Evolutionary conservation across 2,113 vertebrate species (phyloP).

Genomic region (Perognathus longimembris): DNA sequence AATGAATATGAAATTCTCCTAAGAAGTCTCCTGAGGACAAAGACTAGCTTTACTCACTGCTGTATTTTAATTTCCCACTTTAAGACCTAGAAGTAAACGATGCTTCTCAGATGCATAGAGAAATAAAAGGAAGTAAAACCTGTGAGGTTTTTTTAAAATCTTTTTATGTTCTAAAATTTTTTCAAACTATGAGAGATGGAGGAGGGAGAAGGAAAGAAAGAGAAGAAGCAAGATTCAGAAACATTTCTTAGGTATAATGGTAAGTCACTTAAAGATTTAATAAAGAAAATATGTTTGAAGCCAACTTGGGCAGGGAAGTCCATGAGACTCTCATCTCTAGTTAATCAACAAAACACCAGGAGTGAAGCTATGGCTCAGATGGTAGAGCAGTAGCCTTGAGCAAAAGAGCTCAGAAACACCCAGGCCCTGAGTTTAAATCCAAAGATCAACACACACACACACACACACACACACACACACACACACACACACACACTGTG

Average conservation of each 20-base stretch:
- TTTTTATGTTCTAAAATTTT: neutral
- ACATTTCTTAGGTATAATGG: neutral
- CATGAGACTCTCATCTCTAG: too few relatives aligned
- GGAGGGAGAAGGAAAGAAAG: neutral
- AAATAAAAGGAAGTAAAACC: neutral
- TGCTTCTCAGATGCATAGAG: neutral
- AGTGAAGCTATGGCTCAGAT: too few relatives aligned
- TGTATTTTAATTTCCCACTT: neutral
- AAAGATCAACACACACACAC: too few relatives aligned
- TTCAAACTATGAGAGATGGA: neutral
- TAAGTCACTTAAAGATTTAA: constrained; percentile 9
- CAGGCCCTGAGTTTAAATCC: too few relatives aligned
- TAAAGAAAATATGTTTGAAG: neutral
- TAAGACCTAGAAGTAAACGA: neutral
- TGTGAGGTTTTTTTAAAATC: neutral
- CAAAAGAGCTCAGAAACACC: too few relatives aligned
- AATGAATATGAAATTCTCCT: neutral
- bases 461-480: too few relatives aligned
- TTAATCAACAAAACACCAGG: too few relatives aligned
- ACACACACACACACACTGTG: too few relatives aligned
- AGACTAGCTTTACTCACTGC: neutral
- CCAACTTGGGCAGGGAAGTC: too few relatives aligned
- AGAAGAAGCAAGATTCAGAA: neutral
- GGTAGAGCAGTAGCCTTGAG: too few relatives aligned
- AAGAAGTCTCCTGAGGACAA: neutral